Evolutionary conservation across 2,113 vertebrate species (phyloP).

Genomic region (Oplegnathus fasciatus): DNA sequence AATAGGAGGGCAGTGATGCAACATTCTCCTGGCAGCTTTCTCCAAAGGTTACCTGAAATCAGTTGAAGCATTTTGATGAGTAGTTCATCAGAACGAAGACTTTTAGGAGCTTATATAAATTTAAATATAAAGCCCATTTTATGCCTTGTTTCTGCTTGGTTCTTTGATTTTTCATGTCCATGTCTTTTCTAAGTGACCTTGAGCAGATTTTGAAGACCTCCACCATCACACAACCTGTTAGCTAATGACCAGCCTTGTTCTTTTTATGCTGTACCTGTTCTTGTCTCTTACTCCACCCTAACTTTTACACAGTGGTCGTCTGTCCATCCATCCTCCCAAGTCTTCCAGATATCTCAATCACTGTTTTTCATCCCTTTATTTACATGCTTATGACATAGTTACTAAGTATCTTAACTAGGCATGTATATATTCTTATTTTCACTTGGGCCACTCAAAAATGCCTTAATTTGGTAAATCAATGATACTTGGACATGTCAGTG

Average conservation of each 20-base stretch:
- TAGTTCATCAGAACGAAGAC: not conserved
- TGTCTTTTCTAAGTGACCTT: conserved; percentile 6
- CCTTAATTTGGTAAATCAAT: not conserved
- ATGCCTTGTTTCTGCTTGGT: not conserved
- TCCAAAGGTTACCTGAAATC: conserved; percentile 53
- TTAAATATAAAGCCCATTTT: not conserved
- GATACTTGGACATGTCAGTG: not conserved
- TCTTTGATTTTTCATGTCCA: not conserved
- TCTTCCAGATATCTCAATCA: too few relatives aligned
- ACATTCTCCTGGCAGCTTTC: conserved; percentile 20
- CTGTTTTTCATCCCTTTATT: too few relatives aligned
- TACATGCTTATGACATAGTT: too few relatives aligned
- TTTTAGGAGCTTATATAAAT: not conserved
- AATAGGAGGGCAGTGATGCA: conserved; percentile 46
- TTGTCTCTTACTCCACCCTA: not conserved
- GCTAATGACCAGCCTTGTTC: not conserved
- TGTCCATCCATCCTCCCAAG: too few relatives aligned
- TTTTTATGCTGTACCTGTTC: not conserved
- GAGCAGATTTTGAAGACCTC: not conserved
- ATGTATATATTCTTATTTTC: too few relatives aligned
- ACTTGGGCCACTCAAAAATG: not conserved
- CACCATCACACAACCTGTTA: not conserved
- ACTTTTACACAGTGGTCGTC: too few relatives aligned
- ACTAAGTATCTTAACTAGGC: too few relatives aligned
- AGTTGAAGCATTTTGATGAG: conserved; percentile 39